A percentile compares a stretch with the other conserved stretches of the same genome.
phyloP scores from a whole-genome alignment of 2,113 vertebrate species.

The Peromyscus leucopus region DNA sequence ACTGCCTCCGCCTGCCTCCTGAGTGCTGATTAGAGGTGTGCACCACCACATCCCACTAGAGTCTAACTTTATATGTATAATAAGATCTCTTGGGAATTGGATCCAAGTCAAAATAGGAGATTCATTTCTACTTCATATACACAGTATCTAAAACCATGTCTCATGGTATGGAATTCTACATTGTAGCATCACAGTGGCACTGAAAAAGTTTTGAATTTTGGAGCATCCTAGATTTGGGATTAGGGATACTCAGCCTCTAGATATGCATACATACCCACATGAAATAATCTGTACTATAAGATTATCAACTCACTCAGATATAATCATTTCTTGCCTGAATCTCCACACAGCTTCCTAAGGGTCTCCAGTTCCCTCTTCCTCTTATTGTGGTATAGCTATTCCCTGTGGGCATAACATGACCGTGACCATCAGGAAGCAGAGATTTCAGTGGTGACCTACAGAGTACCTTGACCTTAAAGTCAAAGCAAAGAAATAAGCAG shows the following conservation, averaged over 20 bases:
- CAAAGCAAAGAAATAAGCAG: background rate
- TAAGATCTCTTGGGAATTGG: background rate
- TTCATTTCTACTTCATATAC: background rate
- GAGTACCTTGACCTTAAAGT: background rate
- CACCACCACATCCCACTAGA: background rate
- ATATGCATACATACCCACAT: background rate
- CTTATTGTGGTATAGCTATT: background rate
- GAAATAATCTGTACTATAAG: background rate
- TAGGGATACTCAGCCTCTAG: background rate
- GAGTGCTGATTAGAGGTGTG: background rate
- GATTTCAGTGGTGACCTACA: background rate
- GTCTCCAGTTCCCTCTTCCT: background rate
- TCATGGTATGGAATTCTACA: background rate
- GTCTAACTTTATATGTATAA: background rate
- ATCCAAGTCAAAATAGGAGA: background rate
- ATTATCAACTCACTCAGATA: background rate
- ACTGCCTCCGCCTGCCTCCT: background rate
- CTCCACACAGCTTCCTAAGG: background rate
- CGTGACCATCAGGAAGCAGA: background rate
- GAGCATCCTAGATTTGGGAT: background rate
- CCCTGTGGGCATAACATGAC: background rate
- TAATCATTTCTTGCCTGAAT: background rate
- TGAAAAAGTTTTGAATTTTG: background rate
- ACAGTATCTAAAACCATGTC: background rate
- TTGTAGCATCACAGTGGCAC: background rate